These are phyloP conservation scores for Ispidina picta DNA, from an alignment of 2,797 vertebrate genomes.

Conservation along the genomic window DNA sequence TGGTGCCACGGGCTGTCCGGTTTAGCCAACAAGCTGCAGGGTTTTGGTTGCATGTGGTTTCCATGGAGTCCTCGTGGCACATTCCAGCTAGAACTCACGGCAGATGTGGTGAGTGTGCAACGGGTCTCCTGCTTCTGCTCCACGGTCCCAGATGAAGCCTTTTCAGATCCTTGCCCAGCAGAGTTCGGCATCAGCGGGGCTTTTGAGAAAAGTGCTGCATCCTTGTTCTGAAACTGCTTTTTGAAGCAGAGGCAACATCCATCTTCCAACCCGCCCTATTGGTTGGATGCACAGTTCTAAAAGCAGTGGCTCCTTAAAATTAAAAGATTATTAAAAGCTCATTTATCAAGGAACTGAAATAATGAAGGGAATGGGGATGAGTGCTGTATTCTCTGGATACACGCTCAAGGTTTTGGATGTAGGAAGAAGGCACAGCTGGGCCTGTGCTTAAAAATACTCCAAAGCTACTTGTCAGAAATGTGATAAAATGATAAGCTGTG, in stretches of 20 bases:
- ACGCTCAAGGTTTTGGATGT: not conserved
- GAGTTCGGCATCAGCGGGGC: not conserved
- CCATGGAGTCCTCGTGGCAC: not conserved
- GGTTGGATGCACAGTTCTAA: not conserved
- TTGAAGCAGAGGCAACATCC: not conserved
- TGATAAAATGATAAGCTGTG: not conserved
- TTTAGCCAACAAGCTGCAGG: not conserved
- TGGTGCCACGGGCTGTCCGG: too few relatives aligned
- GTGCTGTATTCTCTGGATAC: not conserved
- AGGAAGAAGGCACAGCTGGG: not conserved
- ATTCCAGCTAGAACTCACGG: not conserved
- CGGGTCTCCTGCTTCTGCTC: not conserved
- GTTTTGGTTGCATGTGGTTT: not conserved
- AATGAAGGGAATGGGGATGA: not conserved
- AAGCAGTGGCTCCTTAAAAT: not conserved
- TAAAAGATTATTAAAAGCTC: not conserved
- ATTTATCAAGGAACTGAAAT: not conserved
- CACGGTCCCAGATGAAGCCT: not conserved
- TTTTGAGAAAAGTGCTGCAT: not conserved
- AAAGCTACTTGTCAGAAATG: conserved; percentile 6
- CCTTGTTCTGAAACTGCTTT: not conserved
- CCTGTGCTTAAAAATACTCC: conserved; percentile 1
- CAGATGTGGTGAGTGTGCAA: not conserved
- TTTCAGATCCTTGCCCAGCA: accelerated
- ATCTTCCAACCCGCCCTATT: not conserved